Base-by-base conservation (phyloP, 2,797 vertebrate species). In the Enteromius thamalakanensis region DNA sequence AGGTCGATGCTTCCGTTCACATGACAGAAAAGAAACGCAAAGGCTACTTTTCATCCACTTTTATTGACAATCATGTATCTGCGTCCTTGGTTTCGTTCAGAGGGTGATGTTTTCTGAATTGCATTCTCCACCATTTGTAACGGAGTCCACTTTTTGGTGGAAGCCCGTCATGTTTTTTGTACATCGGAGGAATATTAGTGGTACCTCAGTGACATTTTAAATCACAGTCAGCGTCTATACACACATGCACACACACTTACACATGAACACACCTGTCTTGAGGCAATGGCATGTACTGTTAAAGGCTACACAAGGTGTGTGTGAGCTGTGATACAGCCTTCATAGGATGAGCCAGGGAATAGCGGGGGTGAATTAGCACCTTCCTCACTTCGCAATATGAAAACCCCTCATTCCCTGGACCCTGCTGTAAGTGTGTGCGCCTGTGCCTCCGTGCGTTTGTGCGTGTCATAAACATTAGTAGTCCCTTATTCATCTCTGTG, bases 41-140 rank as follows among this genome's bases (percentile, higher is more conserved):
- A 84, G 90, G 87, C 87, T 86, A 64, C 72, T 58, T 92, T 92
- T 86, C 80, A 70, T 88, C 85, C 78, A 53, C 32, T 91, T 93
- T 92, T 90, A 92, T 90, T 90, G 94, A 95, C 94, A 95, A 95
- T 95, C 94, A 92, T 92, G 85, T 81, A 84, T 88, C 62, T 86
- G 76, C 68, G 85, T 87, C 88, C 89, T 87, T 87, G 47, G 23
- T 77, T 72, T 83, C 62, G 68, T 76, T 40, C 53, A 83, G 75
- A 78, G 76, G 60, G 79, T 51, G 71, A 51, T 74, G 15, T 81
- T 81, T 84, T 87, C 74, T 42, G 79, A 79, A 75, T 82, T 55
- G 68, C 67, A 42, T 81, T 72, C 69, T 84, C 58, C 62, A 49
- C 78, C 68, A 34, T 85, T 74, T 78, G 19, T 82, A 84, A 81